These are phyloP conservation scores for Sinopyrophorus schimmeli DNA, from an alignment of 2,888 invertebrate genomes.

Conservation along the genomic window DNA sequence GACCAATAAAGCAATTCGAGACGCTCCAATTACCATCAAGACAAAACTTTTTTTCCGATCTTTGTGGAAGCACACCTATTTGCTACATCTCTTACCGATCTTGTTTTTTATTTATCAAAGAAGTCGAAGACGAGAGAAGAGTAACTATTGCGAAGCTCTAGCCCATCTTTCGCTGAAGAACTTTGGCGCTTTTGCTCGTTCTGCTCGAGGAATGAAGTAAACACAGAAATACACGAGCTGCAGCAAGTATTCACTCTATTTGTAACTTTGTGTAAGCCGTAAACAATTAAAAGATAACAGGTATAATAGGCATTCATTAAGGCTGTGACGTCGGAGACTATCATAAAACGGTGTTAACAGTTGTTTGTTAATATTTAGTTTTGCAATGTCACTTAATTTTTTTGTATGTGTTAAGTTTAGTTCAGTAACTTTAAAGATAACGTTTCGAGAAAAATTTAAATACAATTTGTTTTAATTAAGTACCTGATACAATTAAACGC, in stretches of 20 bases:
- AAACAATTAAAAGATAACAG: slow-evolving; percentile 18
- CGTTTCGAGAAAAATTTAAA: no score
- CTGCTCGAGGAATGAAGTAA: not conserved
- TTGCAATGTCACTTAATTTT: no score
- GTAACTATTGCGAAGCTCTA: not conserved
- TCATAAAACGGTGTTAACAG: slow-evolving; percentile 7
- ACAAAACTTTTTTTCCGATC: not conserved
- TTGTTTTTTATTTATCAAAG: not conserved
- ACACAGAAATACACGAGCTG: not conserved
- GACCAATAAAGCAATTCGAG: not conserved
- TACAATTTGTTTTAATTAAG: no score
- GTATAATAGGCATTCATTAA: slow-evolving; percentile 4
- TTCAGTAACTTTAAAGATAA: no score
- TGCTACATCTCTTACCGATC: slow-evolving; percentile 18
- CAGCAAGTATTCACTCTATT: slow-evolving; percentile 8
- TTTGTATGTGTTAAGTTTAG: no score
- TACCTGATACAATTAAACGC: no score
- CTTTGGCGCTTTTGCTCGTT: not conserved
- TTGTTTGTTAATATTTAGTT: slow-evolving; percentile 4
- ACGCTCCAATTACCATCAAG: no score
- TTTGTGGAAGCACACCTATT: slow-evolving; percentile 1
- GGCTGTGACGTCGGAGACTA: slow-evolving; percentile 6
- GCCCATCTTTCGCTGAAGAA: slow-evolving; percentile 7
- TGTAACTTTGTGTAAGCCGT: slow-evolving; percentile 9
- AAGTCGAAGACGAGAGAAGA: not conserved